Evolutionary conservation across 2,113 vertebrate genomes (phyloP).

Genomic region (Lepus timidus): DNA sequence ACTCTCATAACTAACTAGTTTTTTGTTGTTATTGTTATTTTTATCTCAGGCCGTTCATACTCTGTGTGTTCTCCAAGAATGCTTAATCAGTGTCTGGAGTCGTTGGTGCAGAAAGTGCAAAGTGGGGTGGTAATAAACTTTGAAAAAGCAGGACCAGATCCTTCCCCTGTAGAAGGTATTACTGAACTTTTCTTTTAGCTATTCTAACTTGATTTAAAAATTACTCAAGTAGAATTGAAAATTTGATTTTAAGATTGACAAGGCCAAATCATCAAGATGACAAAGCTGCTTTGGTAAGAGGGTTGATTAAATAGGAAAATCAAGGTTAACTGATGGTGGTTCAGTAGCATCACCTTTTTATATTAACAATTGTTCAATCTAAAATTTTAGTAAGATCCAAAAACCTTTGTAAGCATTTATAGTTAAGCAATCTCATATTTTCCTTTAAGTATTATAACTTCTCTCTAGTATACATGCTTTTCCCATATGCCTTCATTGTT

Average conservation of each 20-base stretch:
- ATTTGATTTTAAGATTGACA: slow-evolving; percentile 21
- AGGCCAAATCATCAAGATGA: background rate
- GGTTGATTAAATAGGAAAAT: background rate
- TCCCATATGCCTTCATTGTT: background rate
- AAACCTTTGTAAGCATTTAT: slow-evolving; percentile 25
- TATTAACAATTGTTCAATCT: slow-evolving; percentile 14
- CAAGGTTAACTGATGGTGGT: background rate
- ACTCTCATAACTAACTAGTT: slow-evolving; percentile 60
- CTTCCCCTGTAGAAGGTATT: slow-evolving; percentile 92
- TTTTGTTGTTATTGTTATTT: slow-evolving; percentile 57
- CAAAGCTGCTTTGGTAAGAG: slow-evolving; percentile 28
- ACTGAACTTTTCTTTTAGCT: slow-evolving; percentile 4
- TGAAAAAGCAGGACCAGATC: slow-evolving; percentile 98
- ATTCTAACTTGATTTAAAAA: slow-evolving; percentile 17
- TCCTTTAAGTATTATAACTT: background rate
- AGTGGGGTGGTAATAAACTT: slow-evolving; percentile 99
- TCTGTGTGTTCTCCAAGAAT: slow-evolving; percentile 97
- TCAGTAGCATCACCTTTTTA: slow-evolving; percentile 17
- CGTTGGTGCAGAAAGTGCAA: slow-evolving; percentile 97
- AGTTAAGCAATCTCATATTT: slow-evolving; percentile 30
- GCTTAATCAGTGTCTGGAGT: slow-evolving; percentile 98
- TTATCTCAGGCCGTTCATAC: slow-evolving; percentile 94
- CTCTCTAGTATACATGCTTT: background rate
- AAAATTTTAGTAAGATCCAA: background rate
- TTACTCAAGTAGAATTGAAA: slow-evolving; percentile 49